These are phyloP conservation scores for Sebastes wilsoni DNA, from an alignment of 2,797 vertebrate species.

Conservation along the genomic window DNA sequence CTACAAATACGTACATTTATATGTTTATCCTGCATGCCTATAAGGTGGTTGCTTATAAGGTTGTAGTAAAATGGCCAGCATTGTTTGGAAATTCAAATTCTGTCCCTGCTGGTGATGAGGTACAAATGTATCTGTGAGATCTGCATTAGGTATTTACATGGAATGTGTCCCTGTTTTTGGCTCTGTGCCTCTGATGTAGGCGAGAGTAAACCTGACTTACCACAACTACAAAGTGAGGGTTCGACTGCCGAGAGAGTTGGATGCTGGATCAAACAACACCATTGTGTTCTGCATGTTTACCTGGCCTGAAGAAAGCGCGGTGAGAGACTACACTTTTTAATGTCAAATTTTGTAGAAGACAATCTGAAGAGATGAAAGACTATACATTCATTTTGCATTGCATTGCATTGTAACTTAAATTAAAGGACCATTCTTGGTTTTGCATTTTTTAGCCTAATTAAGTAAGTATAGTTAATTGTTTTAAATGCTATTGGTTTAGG, in stretches of 20 bases:
- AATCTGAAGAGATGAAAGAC: neutral
- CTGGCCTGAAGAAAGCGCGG: neutral
- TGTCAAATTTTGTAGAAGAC: neutral
- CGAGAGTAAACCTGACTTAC: accelerated
- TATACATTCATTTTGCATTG: neutral
- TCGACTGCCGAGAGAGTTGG: conserved; percentile 23
- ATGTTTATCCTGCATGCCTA: neutral
- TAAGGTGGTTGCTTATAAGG: no score
- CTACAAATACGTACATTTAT: neutral
- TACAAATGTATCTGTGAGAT: neutral
- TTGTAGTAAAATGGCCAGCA: neutral
- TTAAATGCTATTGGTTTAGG: neutral
- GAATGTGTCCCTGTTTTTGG: neutral
- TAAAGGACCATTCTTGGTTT: neutral
- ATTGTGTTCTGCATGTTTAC: conserved; percentile 56
- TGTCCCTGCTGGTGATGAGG: neutral
- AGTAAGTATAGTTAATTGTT: neutral
- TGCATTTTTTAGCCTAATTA: neutral
- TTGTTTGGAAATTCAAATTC: neutral
- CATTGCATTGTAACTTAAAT: neutral
- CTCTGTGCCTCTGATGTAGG: conserved; percentile 12
- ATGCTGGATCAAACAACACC: neutral
- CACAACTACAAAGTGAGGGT: neutral
- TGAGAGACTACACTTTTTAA: conserved; percentile 8
- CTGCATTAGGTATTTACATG: neutral